These are phyloP conservation scores for Amphiduros pacificus DNA, from an alignment of 2,888 invertebrate genomes.

Conservation along the genomic window DNA sequence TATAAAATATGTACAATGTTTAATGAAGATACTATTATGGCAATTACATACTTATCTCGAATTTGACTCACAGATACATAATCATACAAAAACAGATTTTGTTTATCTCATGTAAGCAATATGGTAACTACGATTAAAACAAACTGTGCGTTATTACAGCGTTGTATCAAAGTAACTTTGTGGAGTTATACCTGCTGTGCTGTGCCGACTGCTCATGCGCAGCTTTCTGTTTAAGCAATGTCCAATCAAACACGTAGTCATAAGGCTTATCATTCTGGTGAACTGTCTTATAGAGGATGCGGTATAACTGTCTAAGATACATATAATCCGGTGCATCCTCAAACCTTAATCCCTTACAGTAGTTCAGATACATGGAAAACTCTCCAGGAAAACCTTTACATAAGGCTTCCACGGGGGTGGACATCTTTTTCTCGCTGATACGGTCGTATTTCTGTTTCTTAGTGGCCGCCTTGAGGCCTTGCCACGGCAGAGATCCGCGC, in stretches of 20 bases:
- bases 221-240: conserved; percentile 23
- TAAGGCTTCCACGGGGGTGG: conserved; percentile 94
- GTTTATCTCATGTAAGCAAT: too few species aligned
- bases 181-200: neutral
- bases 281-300: conserved; percentile 19
- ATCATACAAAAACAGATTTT: too few species aligned
- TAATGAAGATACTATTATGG: too few species aligned
- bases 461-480: conserved; percentile 84
- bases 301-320: conserved; percentile 18
- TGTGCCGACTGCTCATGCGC: conserved; percentile 3
- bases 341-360: conserved; percentile 21
- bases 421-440: conserved; percentile 99
- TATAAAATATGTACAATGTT: too few species aligned
- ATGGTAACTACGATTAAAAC: too few species aligned
- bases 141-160: too few species aligned
- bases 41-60: too few species aligned
- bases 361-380: conserved; percentile 24
- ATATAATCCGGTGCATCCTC: conserved; percentile 23
- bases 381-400: conserved; percentile 69
- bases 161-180: neutral
- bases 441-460: conserved; percentile 99
- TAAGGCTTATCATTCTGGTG: conserved; percentile 19
- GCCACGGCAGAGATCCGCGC: conserved; percentile 91
- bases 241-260: conserved; percentile 24
- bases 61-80: too few species aligned